Percentiles rank a stretch among this genome's conserved stretches.
These are phyloP conservation scores for Miniopterus natalensis DNA, from an alignment of 2,113 vertebrate genomes.

Conservation along the genomic window DNA sequence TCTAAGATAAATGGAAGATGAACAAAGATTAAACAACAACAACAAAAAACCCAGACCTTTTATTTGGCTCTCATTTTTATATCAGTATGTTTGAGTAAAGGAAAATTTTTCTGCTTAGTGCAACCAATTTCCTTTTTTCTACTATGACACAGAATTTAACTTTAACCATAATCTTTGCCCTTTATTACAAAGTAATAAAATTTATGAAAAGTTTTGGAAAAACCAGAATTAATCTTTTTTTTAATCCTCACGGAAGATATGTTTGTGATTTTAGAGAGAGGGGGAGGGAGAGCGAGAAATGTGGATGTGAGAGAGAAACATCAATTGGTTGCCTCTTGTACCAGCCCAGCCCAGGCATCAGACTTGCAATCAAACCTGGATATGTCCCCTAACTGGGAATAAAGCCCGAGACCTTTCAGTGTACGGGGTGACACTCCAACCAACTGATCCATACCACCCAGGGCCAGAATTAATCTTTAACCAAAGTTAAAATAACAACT, in stretches of 20 bases:
- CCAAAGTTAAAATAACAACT: slow-evolving; percentile 34
- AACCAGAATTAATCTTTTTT: too few relatives aligned
- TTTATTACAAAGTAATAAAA: slow-evolving; percentile 64
- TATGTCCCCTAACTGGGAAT: too few relatives aligned
- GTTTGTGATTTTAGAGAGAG: too few relatives aligned
- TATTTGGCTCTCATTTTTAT: not conserved
- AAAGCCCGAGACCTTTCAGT: too few relatives aligned
- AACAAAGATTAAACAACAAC: not conserved
- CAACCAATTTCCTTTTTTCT: slow-evolving; percentile 54
- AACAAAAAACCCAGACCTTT: not conserved
- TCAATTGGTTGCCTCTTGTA: too few relatives aligned
- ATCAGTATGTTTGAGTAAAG: not conserved
- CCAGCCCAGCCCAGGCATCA: too few relatives aligned
- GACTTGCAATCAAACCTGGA: too few relatives aligned
- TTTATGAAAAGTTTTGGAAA: slow-evolving; percentile 62
- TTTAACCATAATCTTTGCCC: slow-evolving; percentile 41
- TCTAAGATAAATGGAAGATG: slow-evolving; percentile 14
- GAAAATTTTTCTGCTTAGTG: slow-evolving; percentile 2
- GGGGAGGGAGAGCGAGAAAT: too few relatives aligned
- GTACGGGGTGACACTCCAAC: too few relatives aligned
- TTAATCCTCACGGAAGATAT: too few relatives aligned
- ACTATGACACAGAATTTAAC: slow-evolving; percentile 65
- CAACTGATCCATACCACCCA: too few relatives aligned
- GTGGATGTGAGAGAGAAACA: too few relatives aligned
- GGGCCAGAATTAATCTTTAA: slow-evolving; percentile 71